Base-by-base conservation (phyloP, 2,888 invertebrate species). In the Microctonus aethiopoides region DNA sequence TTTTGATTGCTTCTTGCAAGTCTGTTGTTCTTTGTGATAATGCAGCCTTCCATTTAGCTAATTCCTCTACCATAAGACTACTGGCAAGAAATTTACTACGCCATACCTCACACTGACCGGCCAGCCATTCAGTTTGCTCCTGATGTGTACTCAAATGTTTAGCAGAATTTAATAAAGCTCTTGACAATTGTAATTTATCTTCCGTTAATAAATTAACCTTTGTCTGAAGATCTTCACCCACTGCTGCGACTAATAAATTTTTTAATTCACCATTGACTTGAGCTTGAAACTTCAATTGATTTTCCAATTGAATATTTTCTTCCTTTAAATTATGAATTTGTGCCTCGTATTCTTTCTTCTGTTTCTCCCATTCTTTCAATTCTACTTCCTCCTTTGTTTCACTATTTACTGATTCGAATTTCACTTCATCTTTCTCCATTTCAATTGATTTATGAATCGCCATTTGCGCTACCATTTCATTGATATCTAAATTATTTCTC, bases 21-120 rank as follows among this genome's bases (percentile, higher is more conserved):
- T 92, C 92, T 34, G 90, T 90, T 63, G 91, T 90, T 84, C 92
- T 90, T 76, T 92, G 92, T 16, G 91, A 91, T 26, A 96, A 88
- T 67, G 92, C 90, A 60, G 94, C 94, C 85, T 96, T 96, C 91
- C 95, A 95, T 16, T 92, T 90, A 0, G 96, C 96, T 75, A 97
- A 86, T 87, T 97, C 97, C 87, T 97, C 97, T 1, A 96, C 94
- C 93, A 97, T 95, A 69, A 97, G 90, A 85, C 97, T 95, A 88
- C 95, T 95, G 26, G 98, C 97, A 78, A 97, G 89, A 87, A 96
- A 98, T 90, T 98, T 98, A 84, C 96, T 97, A 74, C 96, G 91
- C 97, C 97, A 98, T 62, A 98, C 96, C 88, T 98, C 97, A 84
- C 96, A 96, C 82, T 97, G 96, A 0, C 97, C 96, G 20, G 95